Base-by-base conservation (phyloP, 2,113 vertebrate genomes). In the Eubucco bourcierii region DNA sequence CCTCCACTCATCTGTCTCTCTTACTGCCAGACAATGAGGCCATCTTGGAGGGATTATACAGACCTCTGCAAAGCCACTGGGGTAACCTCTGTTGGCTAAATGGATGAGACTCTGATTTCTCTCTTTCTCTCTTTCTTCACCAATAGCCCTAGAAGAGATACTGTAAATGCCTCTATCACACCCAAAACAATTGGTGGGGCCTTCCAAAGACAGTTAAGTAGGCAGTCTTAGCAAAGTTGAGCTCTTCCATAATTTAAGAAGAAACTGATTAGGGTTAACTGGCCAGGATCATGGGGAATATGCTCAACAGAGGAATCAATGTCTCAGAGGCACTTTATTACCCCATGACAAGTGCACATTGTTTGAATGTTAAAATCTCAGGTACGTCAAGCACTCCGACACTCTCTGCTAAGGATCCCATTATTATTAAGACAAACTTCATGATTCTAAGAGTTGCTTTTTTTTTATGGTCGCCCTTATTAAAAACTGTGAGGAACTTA, bases 161-260 rank as follows among this genome's bases (percentile, higher is more conserved):
- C 18, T 24, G 41, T 33, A 89, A 80, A 70, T 58, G 53, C 21
- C 25, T 61, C n/a, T 60, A n/a, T 16, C 31, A 61, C 23, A 44
- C 0, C 0, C 63, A 75, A 5, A 81, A 66, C 53, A 64, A 46
- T 2, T 84, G 50, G 13, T 23, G 13, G 16, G n/a, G 18, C 37
- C 50, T 90, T 78, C 44, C 79, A 39, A 52, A 53, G 25, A 55
- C 19, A 58, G 18, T 34, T 61, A 61, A 24, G 31, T 28, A 47
- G 50, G 33, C 67, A 81, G 34, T 16, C 37, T n/a, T 67, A 66
- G 39, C 15, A 90, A 77, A 91, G 29, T 10, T 58, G 12, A 84
- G 37, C 4, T 67, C 23, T 74, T 37, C 33, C 29, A 27, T 50
- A 58, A 75, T 55, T 37, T 65, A 37, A 58, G 33, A 84, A 88